Evolutionary conservation across 2,888 invertebrate genomes (phyloP), one percentile per base, ranked within the genome.

Genomic region (Athalia rosae): DNA sequence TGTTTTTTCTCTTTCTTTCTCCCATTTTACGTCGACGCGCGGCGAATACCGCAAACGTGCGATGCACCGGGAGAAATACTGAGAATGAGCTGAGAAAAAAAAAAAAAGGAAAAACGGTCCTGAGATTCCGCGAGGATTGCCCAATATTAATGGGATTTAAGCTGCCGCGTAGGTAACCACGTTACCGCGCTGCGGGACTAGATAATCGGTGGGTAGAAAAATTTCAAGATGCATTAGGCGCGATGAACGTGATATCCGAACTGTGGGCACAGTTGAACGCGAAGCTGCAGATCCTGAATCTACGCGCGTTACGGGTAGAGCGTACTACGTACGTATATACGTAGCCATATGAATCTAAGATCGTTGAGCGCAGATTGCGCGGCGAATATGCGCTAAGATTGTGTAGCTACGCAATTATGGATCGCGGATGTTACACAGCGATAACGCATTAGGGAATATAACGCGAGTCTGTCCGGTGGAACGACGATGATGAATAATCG

Each of bases 401-500:
- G 61, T 71, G 58, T 74, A 74, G 45, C 41, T 50, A 62, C 48
- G 61, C 74, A n/a, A 58, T 58, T 71, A 71, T 56, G 58, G 74
- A 74, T 48, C 58, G 71, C 61, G 61, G 74, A 74, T 62, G 61
- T 61, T 50, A 28, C 28, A 28, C 28, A 48, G 74, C 61, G 61
- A 74, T 74, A 74, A 74, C 74, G 50, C 74, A 74, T 74, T 74
- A 74, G 41, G 43, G 28, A 28, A 28, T 28, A 62, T 74, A 74
- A 74, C 74, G 74, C 59, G 50, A 47, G 48, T 62, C 74, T 50
- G 59, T 62, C 15, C 74, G 11, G 61, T 74, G 74, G 61, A 74
- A 74, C 74, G 61, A 74, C 59, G 74, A 61, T 74, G 61, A 74
- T 59, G 74, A 61, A 61, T 74, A 74, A 74, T 74, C n/a, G n/a